phyloP scores from a whole-genome alignment of 2,797 vertebrate species.

The Gambusia yucatana region DNA sequence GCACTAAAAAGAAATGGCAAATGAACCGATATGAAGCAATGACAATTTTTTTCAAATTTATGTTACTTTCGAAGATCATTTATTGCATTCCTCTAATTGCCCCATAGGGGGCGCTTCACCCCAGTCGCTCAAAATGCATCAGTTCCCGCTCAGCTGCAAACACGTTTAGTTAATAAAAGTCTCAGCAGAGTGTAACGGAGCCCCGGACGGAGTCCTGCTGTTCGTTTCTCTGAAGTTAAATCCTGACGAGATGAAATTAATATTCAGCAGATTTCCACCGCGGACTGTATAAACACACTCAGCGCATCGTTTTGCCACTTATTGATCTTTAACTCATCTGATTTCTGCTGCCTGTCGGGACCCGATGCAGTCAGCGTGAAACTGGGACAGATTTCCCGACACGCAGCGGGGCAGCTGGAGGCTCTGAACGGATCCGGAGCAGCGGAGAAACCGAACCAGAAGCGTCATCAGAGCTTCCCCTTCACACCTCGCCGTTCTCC shows the following conservation, averaged over 20 bases:
- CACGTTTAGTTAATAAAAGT: constrained; percentile 4
- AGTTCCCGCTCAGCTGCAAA: not conserved
- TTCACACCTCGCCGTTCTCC: not conserved
- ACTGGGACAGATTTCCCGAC: constrained; percentile 4
- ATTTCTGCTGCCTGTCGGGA: not conserved
- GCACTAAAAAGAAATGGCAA: not conserved
- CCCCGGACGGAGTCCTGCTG: not conserved
- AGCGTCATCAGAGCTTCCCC: not conserved
- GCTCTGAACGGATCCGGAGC: not conserved
- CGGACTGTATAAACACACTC: not conserved
- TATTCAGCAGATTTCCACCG: not conserved
- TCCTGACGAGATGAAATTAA: not conserved
- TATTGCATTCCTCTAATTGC: not conserved
- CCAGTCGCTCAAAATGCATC: not conserved
- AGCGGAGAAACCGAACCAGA: not conserved
- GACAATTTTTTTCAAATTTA: not conserved
- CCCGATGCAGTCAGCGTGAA: not conserved
- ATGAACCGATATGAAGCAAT: not conserved
- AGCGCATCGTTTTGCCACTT: not conserved
- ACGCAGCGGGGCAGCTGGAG: not conserved
- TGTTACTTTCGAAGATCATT: not conserved
- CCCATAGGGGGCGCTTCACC: not conserved
- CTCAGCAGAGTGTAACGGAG: constrained; percentile 1
- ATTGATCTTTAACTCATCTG: constrained; percentile 20
- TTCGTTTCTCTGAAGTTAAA: not conserved